A percentile compares a stretch with the other conserved stretches of the same genome.
These are phyloP conservation scores for Camptogramma bilineatum DNA, from an alignment of 2,888 invertebrate genomes.

Conservation along the genomic window DNA sequence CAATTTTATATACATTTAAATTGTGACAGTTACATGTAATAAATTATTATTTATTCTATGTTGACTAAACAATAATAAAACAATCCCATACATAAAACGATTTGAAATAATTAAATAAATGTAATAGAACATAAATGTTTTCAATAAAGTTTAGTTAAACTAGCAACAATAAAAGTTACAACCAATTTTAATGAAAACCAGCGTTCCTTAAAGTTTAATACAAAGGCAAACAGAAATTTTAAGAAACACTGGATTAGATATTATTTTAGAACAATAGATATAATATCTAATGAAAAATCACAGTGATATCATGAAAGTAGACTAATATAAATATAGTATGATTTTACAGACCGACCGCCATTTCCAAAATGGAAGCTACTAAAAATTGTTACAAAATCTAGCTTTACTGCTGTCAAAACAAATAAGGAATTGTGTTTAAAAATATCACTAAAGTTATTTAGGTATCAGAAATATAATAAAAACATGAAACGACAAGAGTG, in stretches of 20 bases:
- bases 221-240: not conserved
- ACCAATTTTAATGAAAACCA: not conserved
- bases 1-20: slow-evolving; percentile 36
- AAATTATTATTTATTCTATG: slow-evolving; percentile 2
- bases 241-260: not conserved
- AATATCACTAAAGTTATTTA: too few relatives aligned
- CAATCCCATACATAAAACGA: not conserved
- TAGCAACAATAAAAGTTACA: not conserved
- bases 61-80: slow-evolving; percentile 3
- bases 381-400: not conserved
- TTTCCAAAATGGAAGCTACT: not conserved
- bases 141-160: not conserved
- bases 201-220: not conserved
- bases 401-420: too few relatives aligned
- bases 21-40: slow-evolving; percentile 38
- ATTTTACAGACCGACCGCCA: not conserved
- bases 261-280: not conserved
- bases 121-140: not conserved
- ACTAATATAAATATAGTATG: not conserved
- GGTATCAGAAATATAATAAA: too few relatives aligned
- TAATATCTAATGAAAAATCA: not conserved
- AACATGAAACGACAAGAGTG: too few relatives aligned
- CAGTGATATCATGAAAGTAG: slow-evolving; percentile 9
- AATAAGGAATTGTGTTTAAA: too few relatives aligned
- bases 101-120: not conserved